Evolutionary conservation across 2,888 invertebrate genomes (phyloP).

Genomic region (Strigamia transsilvanica): DNA sequence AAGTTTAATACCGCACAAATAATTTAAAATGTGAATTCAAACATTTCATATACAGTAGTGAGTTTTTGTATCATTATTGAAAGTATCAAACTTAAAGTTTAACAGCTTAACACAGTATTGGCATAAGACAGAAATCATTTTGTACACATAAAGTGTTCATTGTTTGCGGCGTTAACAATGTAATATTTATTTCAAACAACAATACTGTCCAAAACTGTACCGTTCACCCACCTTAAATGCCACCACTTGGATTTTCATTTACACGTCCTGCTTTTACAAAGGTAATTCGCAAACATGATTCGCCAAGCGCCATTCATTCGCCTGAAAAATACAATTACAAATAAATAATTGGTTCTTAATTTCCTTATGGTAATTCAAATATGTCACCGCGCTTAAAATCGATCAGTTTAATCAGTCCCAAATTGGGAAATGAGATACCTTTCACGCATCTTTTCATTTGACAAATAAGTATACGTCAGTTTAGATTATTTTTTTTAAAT

Average conservation of each 20-base stretch:
- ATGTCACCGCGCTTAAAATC: neutral
- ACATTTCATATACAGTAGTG: too few relatives aligned
- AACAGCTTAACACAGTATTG: too few relatives aligned
- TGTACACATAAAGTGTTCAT: too few relatives aligned
- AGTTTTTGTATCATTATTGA: too few relatives aligned
- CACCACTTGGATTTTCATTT: neutral
- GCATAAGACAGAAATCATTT: too few relatives aligned
- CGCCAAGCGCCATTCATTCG: neutral
- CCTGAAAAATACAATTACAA: conserved; percentile 2
- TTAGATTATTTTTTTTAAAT: too few relatives aligned
- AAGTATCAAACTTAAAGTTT: too few relatives aligned
- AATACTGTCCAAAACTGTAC: neutral
- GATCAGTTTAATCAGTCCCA: neutral
- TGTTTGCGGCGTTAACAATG: too few relatives aligned
- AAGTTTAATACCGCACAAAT: too few relatives aligned
- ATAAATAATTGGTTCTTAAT: neutral
- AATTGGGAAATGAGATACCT: neutral
- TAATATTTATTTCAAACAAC: too few relatives aligned
- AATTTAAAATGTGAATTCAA: too few relatives aligned
- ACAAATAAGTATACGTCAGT: neutral
- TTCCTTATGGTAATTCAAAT: neutral
- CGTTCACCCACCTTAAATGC: neutral
- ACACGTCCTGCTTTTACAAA: neutral
- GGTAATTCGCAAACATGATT: neutral
- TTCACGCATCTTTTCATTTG: neutral